Evolutionary conservation across 92 coral and sea anemone species (phyloP), one percentile per base, ranked within the genome.

Genomic region (Meandrina meandrites): DNA sequence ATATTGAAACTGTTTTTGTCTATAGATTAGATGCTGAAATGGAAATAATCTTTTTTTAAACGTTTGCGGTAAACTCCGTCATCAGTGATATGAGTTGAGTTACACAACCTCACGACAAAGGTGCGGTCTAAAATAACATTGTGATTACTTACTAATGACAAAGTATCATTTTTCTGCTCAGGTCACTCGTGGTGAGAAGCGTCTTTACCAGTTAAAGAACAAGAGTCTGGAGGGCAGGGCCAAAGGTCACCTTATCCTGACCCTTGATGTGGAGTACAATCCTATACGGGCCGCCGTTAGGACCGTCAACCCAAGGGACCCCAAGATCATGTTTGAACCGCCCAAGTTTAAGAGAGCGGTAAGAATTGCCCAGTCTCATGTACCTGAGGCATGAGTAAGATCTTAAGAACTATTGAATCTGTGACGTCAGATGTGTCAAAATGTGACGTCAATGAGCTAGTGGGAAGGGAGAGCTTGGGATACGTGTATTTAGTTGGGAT

Each of bases 341-440:
- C 94, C 94, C 24, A 97, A 97, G 88, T 97, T 97, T 91, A 97
- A 97, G 91, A 91, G 99, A 87, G 96, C 94, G 95, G 99, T 97
- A 86, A 83, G 97, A 48, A 36, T 17, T 56, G 56, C 16, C 15
- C 0, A 5, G 5, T 19, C 17, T 30, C n/a, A n/a, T n/a, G n/a
- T n/a, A n/a, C n/a, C n/a, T n/a, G n/a, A n/a, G n/a, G n/a, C n/a
- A 4, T 11, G 22, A 72, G 48, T 30, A 3, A 27, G 75, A 27
- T 21, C 75, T 36, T 69, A 14, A 24, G 5, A 13, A 10, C 75
- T 1, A 69, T 4, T 74, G n/a, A 66, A 11, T 66, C 71, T 66
- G 30, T 24, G 64, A 57, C 30, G 14, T 62, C 69, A 62, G 27
- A 6, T 2, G 69, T 62, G 2, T 0, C 14, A 40, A 62, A 9